These are phyloP conservation scores for Tyria jacobaeae DNA, from an alignment of 2,888 invertebrate species.

Conservation along the genomic window DNA sequence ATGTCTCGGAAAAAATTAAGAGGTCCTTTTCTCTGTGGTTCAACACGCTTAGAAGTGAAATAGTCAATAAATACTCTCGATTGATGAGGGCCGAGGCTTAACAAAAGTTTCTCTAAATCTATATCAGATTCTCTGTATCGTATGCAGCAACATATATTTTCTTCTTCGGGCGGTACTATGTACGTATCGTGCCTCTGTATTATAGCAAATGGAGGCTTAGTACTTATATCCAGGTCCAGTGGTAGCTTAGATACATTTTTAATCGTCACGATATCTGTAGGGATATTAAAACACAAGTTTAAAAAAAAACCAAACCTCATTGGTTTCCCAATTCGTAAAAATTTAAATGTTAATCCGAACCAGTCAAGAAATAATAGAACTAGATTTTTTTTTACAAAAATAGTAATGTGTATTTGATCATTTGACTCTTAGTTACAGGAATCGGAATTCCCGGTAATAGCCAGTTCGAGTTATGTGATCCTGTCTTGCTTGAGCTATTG, in stretches of 20 bases:
- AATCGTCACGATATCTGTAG: constrained; percentile 82
- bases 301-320: neutral
- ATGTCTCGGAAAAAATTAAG: constrained; percentile 80
- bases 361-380: too few species aligned
- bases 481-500: too few species aligned
- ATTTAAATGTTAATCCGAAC: too few species aligned
- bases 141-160: constrained; percentile 73
- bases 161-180: constrained; percentile 68
- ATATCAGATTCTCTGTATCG: constrained; percentile 72
- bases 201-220: constrained; percentile 83
- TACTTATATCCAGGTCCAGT: constrained; percentile 76
- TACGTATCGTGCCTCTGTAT: constrained; percentile 73
- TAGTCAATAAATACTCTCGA: constrained; percentile 72
- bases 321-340: neutral
- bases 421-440: too few species aligned
- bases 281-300: neutral
- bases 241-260: constrained; percentile 85
- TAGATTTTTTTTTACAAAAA: too few species aligned
- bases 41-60: constrained; percentile 72
- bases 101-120: constrained; percentile 63
- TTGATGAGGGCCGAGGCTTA: constrained; percentile 58
- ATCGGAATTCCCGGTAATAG: too few species aligned
- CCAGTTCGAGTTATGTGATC: too few species aligned
- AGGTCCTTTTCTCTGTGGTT: constrained; percentile 65
- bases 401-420: too few species aligned